A percentile compares a stretch with the other conserved stretches of the same genome.
phyloP scores from a whole-genome alignment of 1,140 invertebrate genomes.

The Nasonia longicornis region DNA sequence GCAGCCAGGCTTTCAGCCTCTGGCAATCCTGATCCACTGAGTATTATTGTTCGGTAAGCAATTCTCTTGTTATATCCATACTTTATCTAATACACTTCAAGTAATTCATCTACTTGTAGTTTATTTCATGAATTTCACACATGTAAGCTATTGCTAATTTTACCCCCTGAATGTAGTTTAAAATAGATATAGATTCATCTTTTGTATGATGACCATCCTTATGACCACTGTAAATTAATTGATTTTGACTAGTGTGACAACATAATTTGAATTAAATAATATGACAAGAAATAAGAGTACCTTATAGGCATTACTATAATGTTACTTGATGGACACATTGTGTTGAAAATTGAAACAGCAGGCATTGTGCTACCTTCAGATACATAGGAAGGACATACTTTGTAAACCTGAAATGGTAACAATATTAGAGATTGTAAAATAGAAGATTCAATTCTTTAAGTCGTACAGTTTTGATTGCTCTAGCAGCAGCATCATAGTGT shows the following conservation, averaged over 20 bases:
- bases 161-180: constrained; percentile 44
- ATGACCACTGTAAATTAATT: constrained; percentile 45
- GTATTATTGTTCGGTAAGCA: constrained; percentile 64
- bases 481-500: constrained; percentile 48
- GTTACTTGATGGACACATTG: constrained; percentile 43
- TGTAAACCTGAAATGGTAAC: constrained; percentile 46
- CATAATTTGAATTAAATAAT: constrained; percentile 24
- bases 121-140: constrained; percentile 50
- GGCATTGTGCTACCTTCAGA: constrained; percentile 50
- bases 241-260: background rate
- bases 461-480: constrained; percentile 47
- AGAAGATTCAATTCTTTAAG: background rate
- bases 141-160: constrained; percentile 52
- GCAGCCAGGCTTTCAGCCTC: constrained; percentile 67
- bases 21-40: constrained; percentile 63
- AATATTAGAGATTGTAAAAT: constrained; percentile 15
- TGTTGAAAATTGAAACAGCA: constrained; percentile 43
- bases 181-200: constrained; percentile 47
- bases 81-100: background rate
- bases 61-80: background rate
- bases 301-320: constrained; percentile 49
- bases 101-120: constrained; percentile 4
- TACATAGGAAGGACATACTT: constrained; percentile 43
- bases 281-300: constrained; percentile 38
- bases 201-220: constrained; percentile 31